Evolutionary conservation across 92 coral and sea anemone genomes (phyloP).

Genomic region (Epizoanthus fatuus): DNA sequence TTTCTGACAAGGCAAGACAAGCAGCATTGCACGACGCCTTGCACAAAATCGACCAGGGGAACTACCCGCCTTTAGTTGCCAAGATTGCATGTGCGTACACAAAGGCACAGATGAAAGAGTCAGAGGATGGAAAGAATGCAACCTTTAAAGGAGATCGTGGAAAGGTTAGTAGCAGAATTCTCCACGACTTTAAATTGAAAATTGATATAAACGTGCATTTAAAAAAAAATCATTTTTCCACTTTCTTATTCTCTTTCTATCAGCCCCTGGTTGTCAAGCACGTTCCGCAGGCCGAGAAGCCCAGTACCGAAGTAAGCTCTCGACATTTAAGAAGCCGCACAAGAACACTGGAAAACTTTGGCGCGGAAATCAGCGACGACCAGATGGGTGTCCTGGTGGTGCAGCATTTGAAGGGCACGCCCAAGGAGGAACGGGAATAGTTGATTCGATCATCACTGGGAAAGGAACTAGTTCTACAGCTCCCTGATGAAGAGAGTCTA

Average conservation of each 20-base stretch:
- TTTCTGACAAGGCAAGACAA: not conserved
- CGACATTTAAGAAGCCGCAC: not conserved
- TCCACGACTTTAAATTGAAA: too few relatives aligned
- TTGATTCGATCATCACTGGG: constrained; percentile 3
- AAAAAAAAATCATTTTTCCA: too few relatives aligned
- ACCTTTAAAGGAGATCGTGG: not conserved
- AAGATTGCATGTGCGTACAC: not conserved
- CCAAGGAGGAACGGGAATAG: constrained; percentile 27
- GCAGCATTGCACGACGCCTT: not conserved
- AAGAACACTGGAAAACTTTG: not conserved
- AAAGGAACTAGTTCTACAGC: not conserved
- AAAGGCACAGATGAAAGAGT: constrained; percentile 4
- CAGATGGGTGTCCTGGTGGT: constrained; percentile 28
- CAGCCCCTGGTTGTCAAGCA: not conserved
- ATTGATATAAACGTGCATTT: too few relatives aligned
- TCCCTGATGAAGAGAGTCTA: constrained; percentile 2
- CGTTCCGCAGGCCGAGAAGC: not conserved
- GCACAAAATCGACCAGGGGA: not conserved
- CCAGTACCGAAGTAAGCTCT: not conserved
- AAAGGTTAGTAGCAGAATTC: not conserved
- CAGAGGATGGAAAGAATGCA: not conserved
- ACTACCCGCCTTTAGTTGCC: not conserved
- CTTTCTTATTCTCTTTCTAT: not conserved
- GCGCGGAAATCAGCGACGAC: constrained; percentile 3
- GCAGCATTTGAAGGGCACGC: constrained; percentile 6